phyloP scores from a whole-genome alignment of 64 coral and sea anemone species.

The Hydrozoanthus tunicans region DNA sequence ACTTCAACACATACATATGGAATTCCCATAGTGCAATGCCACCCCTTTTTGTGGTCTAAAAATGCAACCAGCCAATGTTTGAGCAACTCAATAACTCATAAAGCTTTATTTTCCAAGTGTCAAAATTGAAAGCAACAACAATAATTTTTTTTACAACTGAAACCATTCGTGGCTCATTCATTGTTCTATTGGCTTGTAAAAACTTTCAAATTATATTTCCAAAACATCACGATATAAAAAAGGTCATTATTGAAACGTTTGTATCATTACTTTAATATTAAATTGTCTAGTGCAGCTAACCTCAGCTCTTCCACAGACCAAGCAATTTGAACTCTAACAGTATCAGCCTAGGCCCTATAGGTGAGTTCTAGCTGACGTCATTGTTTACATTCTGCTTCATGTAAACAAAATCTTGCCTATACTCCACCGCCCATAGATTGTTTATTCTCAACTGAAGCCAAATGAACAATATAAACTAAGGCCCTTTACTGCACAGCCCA shows the following conservation, averaged over 20 bases:
- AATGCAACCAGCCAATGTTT: conserved; percentile 40
- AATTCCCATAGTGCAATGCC: background rate
- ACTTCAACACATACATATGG: background rate
- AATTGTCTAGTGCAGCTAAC: conserved; percentile 1
- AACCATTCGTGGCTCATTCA: conserved; percentile 28
- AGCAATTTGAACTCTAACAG: conserved; percentile 32
- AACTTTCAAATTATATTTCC: conserved; percentile 17
- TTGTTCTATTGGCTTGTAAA: conserved; percentile 40
- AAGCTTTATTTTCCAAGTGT: background rate
- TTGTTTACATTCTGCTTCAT: no score
- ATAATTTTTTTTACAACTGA: background rate
- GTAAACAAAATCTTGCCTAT: no score
- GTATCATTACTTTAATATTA: conserved; percentile 24
- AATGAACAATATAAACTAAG: background rate
- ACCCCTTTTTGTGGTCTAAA: conserved; percentile 10
- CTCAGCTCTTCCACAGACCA: background rate
- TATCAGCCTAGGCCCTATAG: background rate
- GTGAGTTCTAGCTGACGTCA: no score
- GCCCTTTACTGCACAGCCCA: background rate
- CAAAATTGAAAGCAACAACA: conserved; percentile 19
- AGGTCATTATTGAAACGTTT: conserved; percentile 3
- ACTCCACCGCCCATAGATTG: no score
- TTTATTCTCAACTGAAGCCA: no score
- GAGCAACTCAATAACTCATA: conserved; percentile 20
- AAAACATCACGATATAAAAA: conserved; percentile 19